Evolutionary conservation across 30 jellyfish, hydroid and myxozoan genomes (phyloP).

Genomic region (Chironex yamaguchii): DNA sequence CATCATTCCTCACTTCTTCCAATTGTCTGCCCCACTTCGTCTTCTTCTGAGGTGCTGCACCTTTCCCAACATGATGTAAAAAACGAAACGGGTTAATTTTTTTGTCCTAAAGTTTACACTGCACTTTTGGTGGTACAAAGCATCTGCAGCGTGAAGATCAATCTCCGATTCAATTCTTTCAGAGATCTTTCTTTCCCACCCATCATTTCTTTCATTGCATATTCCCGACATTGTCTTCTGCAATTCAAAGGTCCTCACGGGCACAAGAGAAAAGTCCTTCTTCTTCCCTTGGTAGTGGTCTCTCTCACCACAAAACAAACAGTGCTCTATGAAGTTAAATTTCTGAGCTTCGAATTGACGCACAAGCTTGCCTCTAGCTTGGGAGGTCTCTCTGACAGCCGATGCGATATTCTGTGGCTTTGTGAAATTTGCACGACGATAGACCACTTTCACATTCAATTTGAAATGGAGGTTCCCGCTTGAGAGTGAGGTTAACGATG

Average conservation of each 20-base stretch:
- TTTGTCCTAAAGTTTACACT: constrained; percentile 59
- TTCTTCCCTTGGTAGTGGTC: constrained; percentile 49
- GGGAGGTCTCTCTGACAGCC: constrained; percentile 35
- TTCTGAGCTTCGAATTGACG: constrained; percentile 39
- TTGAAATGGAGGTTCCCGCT: too few species aligned
- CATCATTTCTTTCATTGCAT: constrained; percentile 54
- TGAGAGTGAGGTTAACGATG: too few species aligned
- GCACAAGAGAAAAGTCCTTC: constrained; percentile 28
- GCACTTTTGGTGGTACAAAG: constrained; percentile 30
- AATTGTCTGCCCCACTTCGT: constrained; percentile 52
- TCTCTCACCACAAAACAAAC: constrained; percentile 54
- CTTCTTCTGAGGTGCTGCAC: constrained; percentile 26
- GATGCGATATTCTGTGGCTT: constrained; percentile 43
- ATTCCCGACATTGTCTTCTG: constrained; percentile 15
- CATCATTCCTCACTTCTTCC: constrained; percentile 35
- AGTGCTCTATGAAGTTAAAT: constrained; percentile 38
- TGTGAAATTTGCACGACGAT: constrained; percentile 36
- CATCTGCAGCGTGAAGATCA: constrained; percentile 61
- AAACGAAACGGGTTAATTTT: constrained; percentile 14
- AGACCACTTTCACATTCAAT: too few species aligned
- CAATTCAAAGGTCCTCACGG: constrained; percentile 40
- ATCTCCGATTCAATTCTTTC: constrained; percentile 25
- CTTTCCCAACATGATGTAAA: background rate
- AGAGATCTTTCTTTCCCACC: constrained; percentile 32
- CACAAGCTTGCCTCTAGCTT: constrained; percentile 21